Percentiles rank a stretch among this genome's conserved stretches.
These are phyloP conservation scores for Echinometra lucunter DNA, from an alignment of 53 echinoderm and acorn worm species.

Conservation along the genomic window DNA sequence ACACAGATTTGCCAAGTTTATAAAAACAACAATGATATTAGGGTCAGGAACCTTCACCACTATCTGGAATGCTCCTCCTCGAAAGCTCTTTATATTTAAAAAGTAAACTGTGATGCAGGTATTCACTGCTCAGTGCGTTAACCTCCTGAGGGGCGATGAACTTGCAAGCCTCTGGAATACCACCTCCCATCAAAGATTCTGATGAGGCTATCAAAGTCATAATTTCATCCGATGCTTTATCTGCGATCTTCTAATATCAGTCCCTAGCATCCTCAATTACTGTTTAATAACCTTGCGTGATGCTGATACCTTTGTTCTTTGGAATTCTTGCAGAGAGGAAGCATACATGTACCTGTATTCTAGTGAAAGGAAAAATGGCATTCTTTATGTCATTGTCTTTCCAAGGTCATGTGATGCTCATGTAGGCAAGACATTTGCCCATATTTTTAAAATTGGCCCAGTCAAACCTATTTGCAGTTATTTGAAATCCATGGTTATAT, in stretches of 20 bases:
- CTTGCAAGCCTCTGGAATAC: not conserved
- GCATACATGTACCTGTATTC: not conserved
- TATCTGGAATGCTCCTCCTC: too few relatives aligned
- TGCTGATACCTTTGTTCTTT: not conserved
- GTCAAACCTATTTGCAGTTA: too few relatives aligned
- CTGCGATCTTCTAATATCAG: not conserved
- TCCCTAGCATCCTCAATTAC: not conserved
- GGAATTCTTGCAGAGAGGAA: not conserved
- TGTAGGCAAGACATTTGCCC: too few relatives aligned
- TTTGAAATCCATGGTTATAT: too few relatives aligned
- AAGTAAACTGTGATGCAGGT: not conserved
- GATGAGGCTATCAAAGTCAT: slow-evolving; percentile 12
- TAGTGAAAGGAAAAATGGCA: not conserved
- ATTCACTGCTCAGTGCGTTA: not conserved
- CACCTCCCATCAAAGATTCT: not conserved
- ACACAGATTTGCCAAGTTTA: too few relatives aligned
- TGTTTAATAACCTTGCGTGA: not conserved
- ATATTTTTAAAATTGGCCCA: too few relatives aligned
- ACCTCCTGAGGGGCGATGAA: not conserved
- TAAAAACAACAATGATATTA: too few relatives aligned
- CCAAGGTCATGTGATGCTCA: not conserved
- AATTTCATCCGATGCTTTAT: not conserved
- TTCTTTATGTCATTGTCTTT: not conserved
- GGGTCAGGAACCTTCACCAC: too few relatives aligned
- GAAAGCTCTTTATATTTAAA: not conserved